phyloP scores from a whole-genome alignment of 2,888 invertebrate genomes.

The Drosophila pegasa region DNA sequence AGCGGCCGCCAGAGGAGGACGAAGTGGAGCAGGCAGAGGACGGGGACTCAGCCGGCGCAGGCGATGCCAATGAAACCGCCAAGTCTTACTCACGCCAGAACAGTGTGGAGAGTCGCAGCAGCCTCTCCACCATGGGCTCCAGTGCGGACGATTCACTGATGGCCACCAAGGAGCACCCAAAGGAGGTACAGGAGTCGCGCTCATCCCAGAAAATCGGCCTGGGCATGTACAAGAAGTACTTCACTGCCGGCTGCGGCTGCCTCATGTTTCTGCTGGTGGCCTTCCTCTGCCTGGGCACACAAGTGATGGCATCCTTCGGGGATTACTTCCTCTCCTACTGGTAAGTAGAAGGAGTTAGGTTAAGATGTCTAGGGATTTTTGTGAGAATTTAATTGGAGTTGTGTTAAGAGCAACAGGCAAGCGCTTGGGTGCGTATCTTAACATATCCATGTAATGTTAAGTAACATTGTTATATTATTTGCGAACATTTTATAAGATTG shows the following conservation, averaged over 20 bases:
- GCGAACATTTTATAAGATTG: no score
- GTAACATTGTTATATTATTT: no score
- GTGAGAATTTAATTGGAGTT: no score
- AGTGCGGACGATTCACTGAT: slow-evolving; percentile 53
- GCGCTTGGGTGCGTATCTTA: no score
- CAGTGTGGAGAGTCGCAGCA: slow-evolving; percentile 79
- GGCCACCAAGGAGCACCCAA: slow-evolving; percentile 50
- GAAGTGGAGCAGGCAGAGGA: slow-evolving; percentile 29
- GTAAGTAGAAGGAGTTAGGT: slow-evolving; percentile 76
- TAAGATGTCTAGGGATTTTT: no score
- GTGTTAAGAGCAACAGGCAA: no score
- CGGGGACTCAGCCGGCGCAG: slow-evolving; percentile 18
- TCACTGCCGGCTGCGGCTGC: slow-evolving; percentile 89
- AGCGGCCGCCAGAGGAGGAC: slow-evolving; percentile 80
- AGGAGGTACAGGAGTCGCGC: slow-evolving; percentile 86
- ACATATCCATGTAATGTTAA: neutral
- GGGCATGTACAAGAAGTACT: slow-evolving; percentile 88
- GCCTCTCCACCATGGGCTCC: slow-evolving; percentile 86
- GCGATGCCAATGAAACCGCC: slow-evolving; percentile 2
- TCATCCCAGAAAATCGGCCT: slow-evolving; percentile 88
- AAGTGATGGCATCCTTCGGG: slow-evolving; percentile 89
- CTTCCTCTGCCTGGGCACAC: slow-evolving; percentile 88
- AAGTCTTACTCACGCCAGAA: slow-evolving; percentile 62
- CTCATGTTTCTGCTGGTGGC: slow-evolving; percentile 87
- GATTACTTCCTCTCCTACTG: slow-evolving; percentile 93